phyloP scores from a whole-genome alignment of 2,888 invertebrate species.

The Amblyjoppa fuscipennis region DNA sequence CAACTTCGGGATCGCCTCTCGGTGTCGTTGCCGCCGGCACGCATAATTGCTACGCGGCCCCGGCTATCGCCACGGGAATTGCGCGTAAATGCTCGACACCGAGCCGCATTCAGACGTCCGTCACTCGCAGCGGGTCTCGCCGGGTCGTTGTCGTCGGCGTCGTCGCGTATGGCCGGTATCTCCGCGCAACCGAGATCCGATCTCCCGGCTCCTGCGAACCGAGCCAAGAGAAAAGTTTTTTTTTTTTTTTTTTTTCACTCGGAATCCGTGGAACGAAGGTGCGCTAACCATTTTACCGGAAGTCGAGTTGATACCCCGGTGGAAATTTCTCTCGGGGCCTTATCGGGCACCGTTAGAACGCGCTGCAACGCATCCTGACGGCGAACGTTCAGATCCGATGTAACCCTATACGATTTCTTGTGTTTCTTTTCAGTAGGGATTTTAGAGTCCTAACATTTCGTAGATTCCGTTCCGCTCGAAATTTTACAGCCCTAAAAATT shows the following conservation, averaged over 20 bases:
- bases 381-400: too few species aligned
- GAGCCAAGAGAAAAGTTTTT: background rate
- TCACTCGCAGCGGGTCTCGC: slow-evolving; percentile 65
- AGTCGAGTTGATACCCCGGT: background rate
- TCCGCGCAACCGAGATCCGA: background rate
- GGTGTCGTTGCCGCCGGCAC: slow-evolving; percentile 69
- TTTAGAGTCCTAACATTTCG: too few species aligned
- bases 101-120: slow-evolving; percentile 78
- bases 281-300: background rate
- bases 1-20: background rate
- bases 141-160: slow-evolving; percentile 42
- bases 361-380: too few species aligned
- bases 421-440: too few species aligned
- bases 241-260: background rate
- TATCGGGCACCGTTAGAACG: background rate
- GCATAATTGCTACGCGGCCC: slow-evolving; percentile 76
- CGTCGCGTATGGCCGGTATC: slow-evolving; percentile 11
- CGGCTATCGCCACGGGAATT: slow-evolving; percentile 72
- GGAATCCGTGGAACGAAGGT: background rate
- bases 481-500: too few species aligned
- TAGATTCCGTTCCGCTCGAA: too few species aligned
- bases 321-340: background rate
- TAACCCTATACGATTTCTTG: too few species aligned
- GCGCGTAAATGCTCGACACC: slow-evolving; percentile 71
- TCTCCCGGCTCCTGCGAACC: slow-evolving; percentile 7